Conservation (phyloP, 2,888 invertebrate species). For the Hecatera dysodea region DNA sequence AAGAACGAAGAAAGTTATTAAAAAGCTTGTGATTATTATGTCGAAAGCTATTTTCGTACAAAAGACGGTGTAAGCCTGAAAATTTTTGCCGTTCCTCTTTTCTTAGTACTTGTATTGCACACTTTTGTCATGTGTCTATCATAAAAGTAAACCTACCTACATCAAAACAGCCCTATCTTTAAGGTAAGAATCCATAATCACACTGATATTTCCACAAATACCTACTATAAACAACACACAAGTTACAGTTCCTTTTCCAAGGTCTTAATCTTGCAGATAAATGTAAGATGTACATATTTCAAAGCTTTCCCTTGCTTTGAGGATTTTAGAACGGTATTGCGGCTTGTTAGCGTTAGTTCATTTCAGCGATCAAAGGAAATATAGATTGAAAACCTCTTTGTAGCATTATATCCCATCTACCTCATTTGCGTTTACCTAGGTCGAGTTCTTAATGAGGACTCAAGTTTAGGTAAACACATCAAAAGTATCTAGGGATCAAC, state of each 20-base stretch:
- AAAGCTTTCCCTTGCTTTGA: slow-evolving; percentile 4
- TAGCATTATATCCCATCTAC: neutral
- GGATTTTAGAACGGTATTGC: slow-evolving; percentile 2
- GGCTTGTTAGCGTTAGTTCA: neutral
- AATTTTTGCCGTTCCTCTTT: neutral
- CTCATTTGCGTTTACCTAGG: neutral
- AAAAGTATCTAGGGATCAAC: too few species aligned
- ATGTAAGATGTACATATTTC: neutral
- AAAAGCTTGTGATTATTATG: neutral
- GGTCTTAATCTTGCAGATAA: slow-evolving; percentile 2
- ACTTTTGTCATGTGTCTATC: neutral
- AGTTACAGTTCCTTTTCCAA: neutral
- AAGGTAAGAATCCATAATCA: neutral
- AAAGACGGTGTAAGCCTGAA: neutral
- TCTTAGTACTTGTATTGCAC: too few species aligned
- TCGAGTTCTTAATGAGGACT: neutral
- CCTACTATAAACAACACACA: neutral
- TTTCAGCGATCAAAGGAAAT: slow-evolving; percentile 6
- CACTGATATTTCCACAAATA: neutral
- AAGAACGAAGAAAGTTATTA: too few species aligned
- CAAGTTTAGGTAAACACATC: neutral
- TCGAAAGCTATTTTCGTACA: neutral
- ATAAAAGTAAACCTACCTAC: slow-evolving; percentile 1
- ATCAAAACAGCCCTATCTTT: neutral
- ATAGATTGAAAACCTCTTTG: neutral